Base-by-base conservation (phyloP, 1,140 invertebrate species). In the Drosophila ercepeae region DNA sequence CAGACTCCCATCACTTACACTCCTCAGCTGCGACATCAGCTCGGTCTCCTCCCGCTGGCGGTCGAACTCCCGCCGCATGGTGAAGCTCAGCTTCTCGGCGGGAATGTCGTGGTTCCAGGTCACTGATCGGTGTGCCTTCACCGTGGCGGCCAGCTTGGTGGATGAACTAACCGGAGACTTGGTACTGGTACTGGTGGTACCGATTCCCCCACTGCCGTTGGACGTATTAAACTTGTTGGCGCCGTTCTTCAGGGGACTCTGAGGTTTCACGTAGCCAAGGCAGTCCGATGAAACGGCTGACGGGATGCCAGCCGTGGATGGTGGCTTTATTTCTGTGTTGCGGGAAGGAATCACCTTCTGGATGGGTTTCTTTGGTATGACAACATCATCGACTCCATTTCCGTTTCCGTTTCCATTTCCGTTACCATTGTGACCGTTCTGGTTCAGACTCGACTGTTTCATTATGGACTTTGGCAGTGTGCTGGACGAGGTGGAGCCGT, bases 31-130 rank as follows among this genome's bases (percentile, higher is more conserved):
- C 46, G 96, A 94, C 58, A 98, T 94, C 64, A 97, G 92, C 90
- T 98, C 96, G 13, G 95, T 95, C 91, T 98, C 97, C 91, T 98
- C 97, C 83, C 96, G 95, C 65, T 96, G 96, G 78, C 96, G 95
- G 84, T 98, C 97, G 60, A 97, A 96, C 88, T 98, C 97, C 63
- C 97, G 93, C 77, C 97, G 95, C 95, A 98, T 97, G 4, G 97
- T 98, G 91, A 98, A 98, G 71, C 95, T 96, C 71, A 97, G 94
- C 89, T 97, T 97, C 64, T 96, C 95, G 3, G 92, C 91, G 14
- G 94, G 92, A 53, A 94, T 91, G 65, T 95, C 94, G 63, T 94
- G 94, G 78, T 94, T 96, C 95, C 95, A 96, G 55, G 93, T 91
- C 42, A 91, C 90, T 8, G 78, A 89, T 19, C 89, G 83, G 68